Conservation (phyloP, 2,797 vertebrate species). For the Argyrosomus regius region DNA sequence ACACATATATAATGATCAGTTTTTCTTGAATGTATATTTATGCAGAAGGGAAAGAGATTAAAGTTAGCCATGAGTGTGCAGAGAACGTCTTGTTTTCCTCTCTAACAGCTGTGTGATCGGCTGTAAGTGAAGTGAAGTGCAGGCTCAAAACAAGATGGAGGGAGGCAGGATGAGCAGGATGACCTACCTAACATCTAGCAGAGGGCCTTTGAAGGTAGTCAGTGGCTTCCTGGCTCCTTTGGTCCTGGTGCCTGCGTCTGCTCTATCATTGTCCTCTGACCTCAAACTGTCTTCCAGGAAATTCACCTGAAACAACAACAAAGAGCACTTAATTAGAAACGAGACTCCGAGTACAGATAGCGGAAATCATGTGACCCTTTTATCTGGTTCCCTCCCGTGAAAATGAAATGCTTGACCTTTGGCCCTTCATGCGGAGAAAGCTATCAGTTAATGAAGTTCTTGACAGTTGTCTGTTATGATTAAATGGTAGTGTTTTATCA, state of each 20-base stretch:
- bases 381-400: constrained; percentile 22
- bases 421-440: constrained; percentile 39
- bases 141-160: not conserved
- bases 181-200: constrained; percentile 94
- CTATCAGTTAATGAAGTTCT: constrained; percentile 50
- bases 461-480: constrained; percentile 25
- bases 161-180: not conserved
- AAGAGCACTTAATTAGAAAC: constrained; percentile 57
- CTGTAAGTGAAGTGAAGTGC: too few relatives aligned
- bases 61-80: not conserved
- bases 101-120: not conserved
- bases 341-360: constrained; percentile 21
- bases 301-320: constrained; percentile 87
- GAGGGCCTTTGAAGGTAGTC: constrained; percentile 93
- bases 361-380: constrained; percentile 16
- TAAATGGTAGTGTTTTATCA: not conserved
- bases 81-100: not conserved
- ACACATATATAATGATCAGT: not conserved
- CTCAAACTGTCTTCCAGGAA: constrained; percentile 89
- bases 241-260: constrained; percentile 84
- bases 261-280: constrained; percentile 90
- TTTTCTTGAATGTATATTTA: not conserved
- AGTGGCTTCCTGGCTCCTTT: constrained; percentile 91
- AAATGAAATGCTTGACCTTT: constrained; percentile 51
- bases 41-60: not conserved